Evolutionary conservation across 2,113 vertebrate species (phyloP).

Genomic region (Empidonax traillii): DNA sequence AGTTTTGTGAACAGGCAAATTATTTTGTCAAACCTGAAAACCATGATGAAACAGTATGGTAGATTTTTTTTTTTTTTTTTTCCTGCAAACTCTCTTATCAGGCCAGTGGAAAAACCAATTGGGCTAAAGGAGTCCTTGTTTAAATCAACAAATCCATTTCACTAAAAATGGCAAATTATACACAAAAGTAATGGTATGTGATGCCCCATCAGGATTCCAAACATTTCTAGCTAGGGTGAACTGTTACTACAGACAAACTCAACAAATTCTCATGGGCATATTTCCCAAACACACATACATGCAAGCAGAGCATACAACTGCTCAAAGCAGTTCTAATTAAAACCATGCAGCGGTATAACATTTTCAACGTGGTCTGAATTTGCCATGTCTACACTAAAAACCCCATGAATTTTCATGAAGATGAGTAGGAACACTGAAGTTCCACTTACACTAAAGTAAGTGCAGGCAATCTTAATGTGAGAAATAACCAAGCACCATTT

Average conservation of each 20-base stretch:
- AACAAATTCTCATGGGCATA: not conserved
- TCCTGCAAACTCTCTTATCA: not conserved
- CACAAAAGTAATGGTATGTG: not conserved
- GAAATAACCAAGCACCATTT: not conserved
- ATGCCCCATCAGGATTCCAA: not conserved
- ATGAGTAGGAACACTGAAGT: not conserved
- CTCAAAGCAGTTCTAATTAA: not conserved
- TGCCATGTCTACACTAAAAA: not conserved
- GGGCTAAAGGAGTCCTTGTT: not conserved
- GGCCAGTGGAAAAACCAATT: not conserved
- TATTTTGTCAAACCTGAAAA: conserved; percentile 51
- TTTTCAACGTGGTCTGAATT: not conserved
- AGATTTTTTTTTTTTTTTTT: not conserved
- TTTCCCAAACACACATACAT: not conserved
- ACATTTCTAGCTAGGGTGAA: not conserved
- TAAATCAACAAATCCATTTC: not conserved
- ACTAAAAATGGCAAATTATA: not conserved
- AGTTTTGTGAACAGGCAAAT: conserved; percentile 53
- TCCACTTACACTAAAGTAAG: not conserved
- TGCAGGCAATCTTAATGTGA: not conserved
- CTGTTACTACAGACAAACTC: not conserved
- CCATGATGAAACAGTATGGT: not conserved
- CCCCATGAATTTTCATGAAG: not conserved
- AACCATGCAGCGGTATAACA: not conserved
- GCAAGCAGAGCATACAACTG: not conserved